Evolutionary conservation across 2,797 vertebrate species (phyloP).

Genomic region (Pteronotus mesoamericanus): DNA sequence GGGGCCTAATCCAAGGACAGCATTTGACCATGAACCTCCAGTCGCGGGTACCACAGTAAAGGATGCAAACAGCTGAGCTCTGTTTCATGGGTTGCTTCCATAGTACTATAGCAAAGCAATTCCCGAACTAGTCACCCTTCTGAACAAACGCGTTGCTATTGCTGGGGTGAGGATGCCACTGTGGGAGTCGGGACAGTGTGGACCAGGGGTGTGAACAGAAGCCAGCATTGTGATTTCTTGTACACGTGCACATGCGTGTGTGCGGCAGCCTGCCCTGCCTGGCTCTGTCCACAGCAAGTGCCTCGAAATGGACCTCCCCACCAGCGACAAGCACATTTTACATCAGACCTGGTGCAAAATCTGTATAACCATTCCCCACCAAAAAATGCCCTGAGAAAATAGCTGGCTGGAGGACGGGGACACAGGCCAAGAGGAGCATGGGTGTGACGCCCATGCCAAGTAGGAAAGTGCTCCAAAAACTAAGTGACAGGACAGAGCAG

Average conservation of each 20-base stretch:
- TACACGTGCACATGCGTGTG: accelerated
- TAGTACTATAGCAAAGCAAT: neutral
- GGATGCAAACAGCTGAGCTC: neutral
- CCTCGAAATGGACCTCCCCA: neutral
- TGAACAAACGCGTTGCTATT: neutral
- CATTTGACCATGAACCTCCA: accelerated
- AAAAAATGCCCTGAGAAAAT: neutral
- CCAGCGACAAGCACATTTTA: accelerated
- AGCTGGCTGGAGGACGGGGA: neutral
- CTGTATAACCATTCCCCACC: neutral
- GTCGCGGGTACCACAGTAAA: too few relatives aligned
- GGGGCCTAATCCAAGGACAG: too few relatives aligned
- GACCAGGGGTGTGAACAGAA: neutral
- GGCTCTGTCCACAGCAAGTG: neutral
- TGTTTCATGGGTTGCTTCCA: neutral
- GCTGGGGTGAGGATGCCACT: neutral
- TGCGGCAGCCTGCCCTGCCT: neutral
- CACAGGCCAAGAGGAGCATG: neutral
- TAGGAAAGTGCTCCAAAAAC: neutral
- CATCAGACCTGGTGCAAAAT: neutral
- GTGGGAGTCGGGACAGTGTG: neutral
- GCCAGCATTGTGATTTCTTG: neutral
- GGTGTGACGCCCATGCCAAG: neutral
- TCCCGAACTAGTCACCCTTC: neutral
- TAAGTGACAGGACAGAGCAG: neutral